Percentiles rank a stretch among this genome's conserved stretches.
Conservation (phyloP, 2,113 vertebrate species). For the Coturnix japonica region DNA sequence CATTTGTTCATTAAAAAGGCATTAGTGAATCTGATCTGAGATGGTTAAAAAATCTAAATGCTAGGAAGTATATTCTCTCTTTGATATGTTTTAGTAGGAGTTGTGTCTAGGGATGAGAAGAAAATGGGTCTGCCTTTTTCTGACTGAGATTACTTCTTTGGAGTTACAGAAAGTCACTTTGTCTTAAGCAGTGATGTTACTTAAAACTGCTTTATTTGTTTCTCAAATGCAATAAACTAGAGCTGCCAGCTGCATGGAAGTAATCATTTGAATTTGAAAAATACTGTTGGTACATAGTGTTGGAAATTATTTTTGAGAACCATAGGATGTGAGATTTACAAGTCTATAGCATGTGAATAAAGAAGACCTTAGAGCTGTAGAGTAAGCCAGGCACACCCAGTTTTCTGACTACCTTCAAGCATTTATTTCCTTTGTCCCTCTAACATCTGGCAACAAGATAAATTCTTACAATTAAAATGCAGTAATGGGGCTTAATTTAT, state of each 20-base stretch:
- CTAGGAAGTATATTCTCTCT: background rate
- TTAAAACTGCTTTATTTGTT: slow-evolving; percentile 49
- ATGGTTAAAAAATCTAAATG: slow-evolving; percentile 11
- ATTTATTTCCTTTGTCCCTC: slow-evolving; percentile 44
- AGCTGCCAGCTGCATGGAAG: background rate
- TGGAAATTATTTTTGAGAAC: background rate
- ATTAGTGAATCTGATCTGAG: background rate
- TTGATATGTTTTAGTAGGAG: slow-evolving; percentile 29
- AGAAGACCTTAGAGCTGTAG: slow-evolving; percentile 8
- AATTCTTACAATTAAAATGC: slow-evolving; percentile 37
- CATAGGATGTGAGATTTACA: background rate
- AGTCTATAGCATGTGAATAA: background rate
- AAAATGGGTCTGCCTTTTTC: slow-evolving; percentile 42
- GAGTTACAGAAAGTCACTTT: slow-evolving; percentile 48
- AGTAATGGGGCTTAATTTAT: slow-evolving; percentile 28
- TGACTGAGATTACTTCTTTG: slow-evolving; percentile 36
- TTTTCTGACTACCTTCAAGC: slow-evolving; percentile 40
- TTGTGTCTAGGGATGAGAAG: slow-evolving; percentile 18
- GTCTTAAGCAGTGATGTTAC: slow-evolving; percentile 14
- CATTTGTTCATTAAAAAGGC: background rate
- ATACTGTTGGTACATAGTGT: background rate
- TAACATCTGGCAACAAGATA: slow-evolving; percentile 46
- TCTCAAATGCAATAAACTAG: background rate
- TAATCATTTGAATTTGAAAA: background rate
- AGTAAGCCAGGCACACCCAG: background rate